These are phyloP conservation scores for Oegoconia quadripuncta DNA, from an alignment of 2,888 invertebrate species.

Conservation along the genomic window DNA sequence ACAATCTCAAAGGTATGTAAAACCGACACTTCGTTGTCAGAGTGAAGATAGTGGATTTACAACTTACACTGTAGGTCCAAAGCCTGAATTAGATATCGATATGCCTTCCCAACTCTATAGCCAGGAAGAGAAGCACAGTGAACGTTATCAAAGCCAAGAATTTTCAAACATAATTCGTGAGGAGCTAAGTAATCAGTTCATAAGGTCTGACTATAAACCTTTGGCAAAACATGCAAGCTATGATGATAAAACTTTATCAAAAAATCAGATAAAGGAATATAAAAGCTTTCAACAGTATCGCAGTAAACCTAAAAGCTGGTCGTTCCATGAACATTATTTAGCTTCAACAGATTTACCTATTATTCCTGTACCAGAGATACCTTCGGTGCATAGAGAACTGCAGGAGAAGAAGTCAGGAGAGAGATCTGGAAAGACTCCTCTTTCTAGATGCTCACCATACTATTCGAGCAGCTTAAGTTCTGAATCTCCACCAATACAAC, in stretches of 20 bases:
- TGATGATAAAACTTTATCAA: conserved; percentile 81
- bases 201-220: conserved; percentile 78
- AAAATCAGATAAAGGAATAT: conserved; percentile 82
- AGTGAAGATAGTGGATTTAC: conserved; percentile 79
- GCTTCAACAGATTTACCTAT: conserved; percentile 74
- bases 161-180: conserved; percentile 75
- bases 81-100: conserved; percentile 77
- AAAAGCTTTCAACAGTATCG: conserved; percentile 77
- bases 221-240: conserved; percentile 82
- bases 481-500: conserved; percentile 84
- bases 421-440: conserved; percentile 73
- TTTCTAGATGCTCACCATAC: conserved; percentile 85
- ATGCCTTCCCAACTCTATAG: conserved; percentile 78
- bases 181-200: conserved; percentile 54
- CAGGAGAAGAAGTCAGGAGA: conserved; percentile 63
- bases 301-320: conserved; percentile 81
- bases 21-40: conserved; percentile 77
- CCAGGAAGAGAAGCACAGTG: conserved; percentile 81
- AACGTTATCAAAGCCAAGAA: conserved; percentile 83
- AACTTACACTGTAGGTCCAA: conserved; percentile 62
- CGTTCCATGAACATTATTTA: conserved; percentile 82
- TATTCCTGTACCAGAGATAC: conserved; percentile 77
- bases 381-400: conserved; percentile 64
- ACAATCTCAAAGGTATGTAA: conserved; percentile 62
- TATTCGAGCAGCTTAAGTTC: conserved; percentile 87